Evolutionary conservation across 35 echinoderm and acorn worm species (phyloP).

Genomic region (Diadema setosum): DNA sequence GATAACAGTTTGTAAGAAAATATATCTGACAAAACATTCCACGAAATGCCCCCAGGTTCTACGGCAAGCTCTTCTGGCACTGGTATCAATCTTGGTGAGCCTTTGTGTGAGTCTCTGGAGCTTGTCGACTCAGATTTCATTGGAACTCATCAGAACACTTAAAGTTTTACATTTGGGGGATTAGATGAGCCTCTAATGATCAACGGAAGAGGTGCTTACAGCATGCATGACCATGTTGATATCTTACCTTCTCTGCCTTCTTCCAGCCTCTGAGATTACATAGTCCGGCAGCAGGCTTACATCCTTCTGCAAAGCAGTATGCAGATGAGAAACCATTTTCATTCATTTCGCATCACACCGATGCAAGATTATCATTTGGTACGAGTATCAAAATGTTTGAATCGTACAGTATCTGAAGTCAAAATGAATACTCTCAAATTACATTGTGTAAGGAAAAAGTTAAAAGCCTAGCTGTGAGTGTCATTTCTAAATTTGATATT

Average conservation of each 20-base stretch:
- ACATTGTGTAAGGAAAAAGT: not conserved
- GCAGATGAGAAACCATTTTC: not conserved
- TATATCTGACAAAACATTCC: too few relatives aligned
- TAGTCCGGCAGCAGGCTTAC: not conserved
- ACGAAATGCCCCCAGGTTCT: too few relatives aligned
- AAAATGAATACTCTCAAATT: not conserved
- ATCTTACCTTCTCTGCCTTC: conserved; percentile 1
- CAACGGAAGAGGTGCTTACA: not conserved
- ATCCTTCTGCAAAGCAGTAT: not conserved
- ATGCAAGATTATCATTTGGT: not conserved
- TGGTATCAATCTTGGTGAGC: too few relatives aligned
- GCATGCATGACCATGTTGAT: too few relatives aligned
- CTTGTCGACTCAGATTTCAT: too few relatives aligned
- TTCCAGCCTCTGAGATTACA: not conserved
- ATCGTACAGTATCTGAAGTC: not conserved
- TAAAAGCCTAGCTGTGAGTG: not conserved
- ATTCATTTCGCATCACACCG: not conserved
- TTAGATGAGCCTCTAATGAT: not conserved
- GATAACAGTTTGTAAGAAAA: too few relatives aligned
- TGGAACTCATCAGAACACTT: too few relatives aligned
- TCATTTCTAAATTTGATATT: not conserved
- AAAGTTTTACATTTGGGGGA: too few relatives aligned
- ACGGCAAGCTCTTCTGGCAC: too few relatives aligned
- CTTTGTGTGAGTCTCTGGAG: too few relatives aligned
- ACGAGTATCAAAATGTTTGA: not conserved